Evolutionary conservation across 2,113 vertebrate species (phyloP).

Genomic region (Paradisaea rubra): DNA sequence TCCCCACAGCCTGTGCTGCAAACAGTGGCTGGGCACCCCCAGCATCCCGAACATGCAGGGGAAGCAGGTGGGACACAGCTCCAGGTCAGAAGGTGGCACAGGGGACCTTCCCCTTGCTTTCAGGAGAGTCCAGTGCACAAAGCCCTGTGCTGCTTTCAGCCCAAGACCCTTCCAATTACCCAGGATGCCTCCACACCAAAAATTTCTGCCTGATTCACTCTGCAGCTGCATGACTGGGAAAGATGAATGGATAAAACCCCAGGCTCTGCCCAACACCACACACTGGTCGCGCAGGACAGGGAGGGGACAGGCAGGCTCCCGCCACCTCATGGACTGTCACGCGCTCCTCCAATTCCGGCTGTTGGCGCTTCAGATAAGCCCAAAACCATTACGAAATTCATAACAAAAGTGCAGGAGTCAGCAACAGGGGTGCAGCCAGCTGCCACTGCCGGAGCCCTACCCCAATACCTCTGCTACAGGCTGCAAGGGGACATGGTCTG

Average conservation of each 20-base stretch:
- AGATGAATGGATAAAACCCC: background rate
- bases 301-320: background rate
- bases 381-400: background rate
- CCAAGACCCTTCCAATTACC: rapidly evolving
- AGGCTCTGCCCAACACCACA: background rate
- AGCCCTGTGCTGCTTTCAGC: background rate
- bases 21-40: background rate
- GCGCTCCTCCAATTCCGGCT: background rate
- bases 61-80: background rate
- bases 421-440: background rate
- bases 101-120: background rate
- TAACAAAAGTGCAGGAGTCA: conserved; percentile 15
- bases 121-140: background rate
- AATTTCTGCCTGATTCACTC: background rate
- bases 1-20: rapidly evolving
- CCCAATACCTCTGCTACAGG: background rate
- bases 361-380: background rate
- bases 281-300: rapidly evolving
- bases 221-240: background rate
- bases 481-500: background rate
- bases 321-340: background rate
- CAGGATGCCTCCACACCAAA: rapidly evolving
- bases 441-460: background rate
- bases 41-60: rapidly evolving
- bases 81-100: background rate